phyloP scores from a whole-genome alignment of 1,140 invertebrate genomes.

The Ostrea denselamellosa region DNA sequence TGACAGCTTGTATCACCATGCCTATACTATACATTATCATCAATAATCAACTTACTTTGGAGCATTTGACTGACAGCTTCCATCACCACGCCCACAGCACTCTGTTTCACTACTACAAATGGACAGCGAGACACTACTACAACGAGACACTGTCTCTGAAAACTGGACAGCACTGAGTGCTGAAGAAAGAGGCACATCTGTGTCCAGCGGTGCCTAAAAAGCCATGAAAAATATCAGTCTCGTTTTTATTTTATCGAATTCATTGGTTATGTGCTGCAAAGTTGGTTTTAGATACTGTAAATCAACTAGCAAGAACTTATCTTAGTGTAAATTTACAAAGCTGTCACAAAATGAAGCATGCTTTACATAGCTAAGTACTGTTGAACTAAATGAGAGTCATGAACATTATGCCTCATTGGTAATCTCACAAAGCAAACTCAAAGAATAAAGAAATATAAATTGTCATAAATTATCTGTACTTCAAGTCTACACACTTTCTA shows the following conservation, averaged over 20 bases:
- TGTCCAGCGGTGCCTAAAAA: slow-evolving; percentile 65
- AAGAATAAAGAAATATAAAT: too few species aligned
- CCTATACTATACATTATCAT: background rate
- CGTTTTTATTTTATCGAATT: background rate
- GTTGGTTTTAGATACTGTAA: too few species aligned
- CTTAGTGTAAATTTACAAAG: too few species aligned
- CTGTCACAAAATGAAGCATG: too few species aligned
- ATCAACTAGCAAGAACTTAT: too few species aligned
- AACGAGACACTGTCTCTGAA: slow-evolving; percentile 59
- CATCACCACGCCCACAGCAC: slow-evolving; percentile 67
- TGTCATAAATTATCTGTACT: too few species aligned
- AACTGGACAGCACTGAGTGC: slow-evolving; percentile 64
- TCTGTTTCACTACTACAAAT: slow-evolving; percentile 19
- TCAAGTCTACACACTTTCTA: too few species aligned
- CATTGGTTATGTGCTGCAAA: too few species aligned
- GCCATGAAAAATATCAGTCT: background rate
- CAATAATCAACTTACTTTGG: background rate
- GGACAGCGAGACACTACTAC: slow-evolving; percentile 40
- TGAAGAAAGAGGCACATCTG: slow-evolving; percentile 59
- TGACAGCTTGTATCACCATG: background rate
- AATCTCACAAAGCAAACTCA: too few species aligned
- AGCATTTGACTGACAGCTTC: slow-evolving; percentile 55
- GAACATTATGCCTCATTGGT: too few species aligned
- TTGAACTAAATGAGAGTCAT: too few species aligned
- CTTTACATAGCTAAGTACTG: too few species aligned